Evolutionary conservation across 2,888 invertebrate species (phyloP), one percentile per base, ranked within the genome.

Genomic region (Nomada hirtipes): DNA sequence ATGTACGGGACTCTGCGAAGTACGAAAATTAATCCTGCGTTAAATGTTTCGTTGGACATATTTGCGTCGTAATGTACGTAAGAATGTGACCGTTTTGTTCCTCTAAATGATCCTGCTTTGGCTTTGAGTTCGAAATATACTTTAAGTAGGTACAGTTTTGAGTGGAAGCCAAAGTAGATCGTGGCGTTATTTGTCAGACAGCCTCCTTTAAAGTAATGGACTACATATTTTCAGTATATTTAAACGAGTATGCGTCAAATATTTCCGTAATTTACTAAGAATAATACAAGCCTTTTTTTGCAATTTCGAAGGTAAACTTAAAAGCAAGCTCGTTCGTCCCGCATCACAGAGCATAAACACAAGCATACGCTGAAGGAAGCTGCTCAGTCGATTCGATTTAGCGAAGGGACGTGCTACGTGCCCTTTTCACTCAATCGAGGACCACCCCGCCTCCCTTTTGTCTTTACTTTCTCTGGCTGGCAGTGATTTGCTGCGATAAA

Each of bases 401-500:
- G 73, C 71, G 61, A 42, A 76, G 81, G 82, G 79, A 76, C 73
- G 81, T 81, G 76, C 67, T 81, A 85, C 87, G 86, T 84, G 86
- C 86, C 75, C 76, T 83, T 82, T 88, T 79, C 82, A 68, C 79
- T 81, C 76, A 20, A 53, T 60, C 69, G 11, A 15, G 20, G 13
- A 50, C 42, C 65, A 42, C 53, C 29, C 50, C 70, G 50, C 36
- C 26, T 29, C 50, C 76, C 61, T 78, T 85, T 87, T 79, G 88
- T 87, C 87, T 87, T 88, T 88, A 87, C 87, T 86, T 87, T 85
- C 72, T 78, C 79, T 75, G 75, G 52, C 73, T 77, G 76, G 88
- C 90, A 89, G 91, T 93, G 93, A 93, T 93, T 93, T 92, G 92
- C 90, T 89, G 89, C 89, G 89, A 92, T 92, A 91, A 92, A 91